phyloP scores from a whole-genome alignment of 92 coral and sea anemone genomes.

The Epizoanthus illoricatus region DNA sequence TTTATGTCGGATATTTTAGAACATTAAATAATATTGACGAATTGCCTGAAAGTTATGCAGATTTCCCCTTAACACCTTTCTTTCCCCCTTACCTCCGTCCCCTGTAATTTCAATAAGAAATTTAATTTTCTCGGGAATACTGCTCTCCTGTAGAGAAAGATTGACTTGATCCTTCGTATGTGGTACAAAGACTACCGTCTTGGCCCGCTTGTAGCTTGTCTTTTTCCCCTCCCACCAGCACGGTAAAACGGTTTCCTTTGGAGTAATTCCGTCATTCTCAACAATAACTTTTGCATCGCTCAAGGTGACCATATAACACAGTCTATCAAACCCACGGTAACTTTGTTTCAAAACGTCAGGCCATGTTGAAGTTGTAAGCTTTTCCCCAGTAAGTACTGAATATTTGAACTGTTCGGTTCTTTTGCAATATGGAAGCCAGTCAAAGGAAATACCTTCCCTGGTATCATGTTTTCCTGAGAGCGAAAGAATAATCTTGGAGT shows the following conservation, averaged over 20 bases:
- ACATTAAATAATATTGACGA: neutral
- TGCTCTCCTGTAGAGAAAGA: neutral
- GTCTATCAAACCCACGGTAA: constrained; percentile 1
- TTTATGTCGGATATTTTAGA: too few species aligned
- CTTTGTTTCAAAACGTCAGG: constrained; percentile 8
- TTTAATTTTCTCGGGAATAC: neutral
- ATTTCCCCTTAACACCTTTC: too few species aligned
- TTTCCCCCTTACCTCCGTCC: constrained; percentile 18
- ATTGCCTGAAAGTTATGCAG: neutral
- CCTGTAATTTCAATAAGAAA: constrained; percentile 18
- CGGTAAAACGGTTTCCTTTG: neutral
- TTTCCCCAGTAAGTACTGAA: constrained; percentile 16
- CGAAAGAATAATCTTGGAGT: constrained; percentile 8
- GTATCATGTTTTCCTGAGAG: neutral
- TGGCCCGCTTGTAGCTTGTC: neutral
- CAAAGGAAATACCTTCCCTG: neutral
- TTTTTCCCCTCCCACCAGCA: constrained; percentile 1
- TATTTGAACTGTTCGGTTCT: constrained; percentile 20
- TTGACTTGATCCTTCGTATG: constrained; percentile 22
- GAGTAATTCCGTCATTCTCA: constrained; percentile 15
- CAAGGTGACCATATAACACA: constrained; percentile 7
- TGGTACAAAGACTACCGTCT: constrained; percentile 14
- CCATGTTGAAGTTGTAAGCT: constrained; percentile 20
- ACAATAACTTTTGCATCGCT: constrained; percentile 9
- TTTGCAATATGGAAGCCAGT: constrained; percentile 29